Percentiles rank a stretch among this genome's conserved stretches.
phyloP scores from a whole-genome alignment of 2,797 vertebrate genomes.

The Parotocinclus haroldoi region DNA sequence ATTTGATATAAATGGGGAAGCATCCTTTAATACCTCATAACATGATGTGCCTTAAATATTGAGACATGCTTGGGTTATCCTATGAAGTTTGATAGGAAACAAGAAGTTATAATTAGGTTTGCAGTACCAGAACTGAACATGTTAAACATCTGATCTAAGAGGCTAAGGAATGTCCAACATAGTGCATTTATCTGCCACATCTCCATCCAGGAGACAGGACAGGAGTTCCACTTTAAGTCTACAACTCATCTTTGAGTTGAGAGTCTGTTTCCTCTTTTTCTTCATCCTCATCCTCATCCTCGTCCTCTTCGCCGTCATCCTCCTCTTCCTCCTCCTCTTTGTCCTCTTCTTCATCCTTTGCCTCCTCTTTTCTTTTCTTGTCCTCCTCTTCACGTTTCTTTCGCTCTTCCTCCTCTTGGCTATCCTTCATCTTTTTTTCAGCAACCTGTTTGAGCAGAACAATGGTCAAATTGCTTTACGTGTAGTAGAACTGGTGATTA shows the following conservation, averaged over 20 bases:
- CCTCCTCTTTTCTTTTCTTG: constrained; percentile 65
- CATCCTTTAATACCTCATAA: constrained; percentile 27
- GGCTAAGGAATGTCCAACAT: constrained; percentile 46
- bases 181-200: constrained; percentile 26
- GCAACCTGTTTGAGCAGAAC: constrained; percentile 59
- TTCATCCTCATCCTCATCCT: constrained; percentile 49
- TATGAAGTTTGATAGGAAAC: constrained; percentile 37
- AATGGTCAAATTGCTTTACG: not conserved
- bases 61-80: constrained; percentile 19
- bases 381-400: constrained; percentile 75
- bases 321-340: constrained; percentile 44
- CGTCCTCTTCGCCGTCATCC: constrained; percentile 50
- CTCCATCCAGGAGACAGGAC: constrained; percentile 24
- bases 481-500: too few species aligned
- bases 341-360: constrained; percentile 45
- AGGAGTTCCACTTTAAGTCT: constrained; percentile 57
- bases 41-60: constrained; percentile 16
- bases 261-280: constrained; percentile 64
- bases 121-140: constrained; percentile 36
- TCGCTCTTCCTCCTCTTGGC: constrained; percentile 75
- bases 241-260: constrained; percentile 77
- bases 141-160: constrained; percentile 28
- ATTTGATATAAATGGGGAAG: not conserved
- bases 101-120: constrained; percentile 41
- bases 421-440: constrained; percentile 77